Base-by-base conservation (phyloP, 1,140 invertebrate species). In the Hyles vespertilio region DNA sequence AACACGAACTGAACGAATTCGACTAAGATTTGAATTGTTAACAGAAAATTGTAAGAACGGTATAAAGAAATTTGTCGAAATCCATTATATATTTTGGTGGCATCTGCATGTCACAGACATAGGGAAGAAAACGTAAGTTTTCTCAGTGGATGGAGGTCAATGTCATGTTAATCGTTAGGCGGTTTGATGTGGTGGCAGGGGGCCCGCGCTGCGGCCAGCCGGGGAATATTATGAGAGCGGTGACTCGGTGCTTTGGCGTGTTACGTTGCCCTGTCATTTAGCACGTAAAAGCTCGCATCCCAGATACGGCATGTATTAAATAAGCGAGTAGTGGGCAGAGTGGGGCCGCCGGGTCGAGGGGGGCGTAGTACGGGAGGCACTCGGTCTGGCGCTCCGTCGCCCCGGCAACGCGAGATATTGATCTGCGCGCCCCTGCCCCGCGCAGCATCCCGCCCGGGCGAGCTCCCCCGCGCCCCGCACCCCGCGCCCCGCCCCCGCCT, bases 221-320 rank as follows among this genome's bases (percentile, higher is more conserved):
- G 63, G 61, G 43, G 62, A 64, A 59, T 56, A 69, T 75, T 73
- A 70, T 68, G 64, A 62, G 65, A 68, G 72, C 67, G 72, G 59
- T 74, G 74, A 72, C 70, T 79, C 60, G 61, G 58, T 71, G 68
- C 70, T 75, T 76, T 70, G 66, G 61, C 64, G 66, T 77, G 83
- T 81, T 84, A 85, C 77, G 70, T 59, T 80, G 76, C 71, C 72
- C 80, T 79, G 77, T 82, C 81, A 85, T 87, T 85, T 88, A 85
- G 79, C 72, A 78, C 70, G 76, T 87, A 86, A 88, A 86, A 84
- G 76, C 81, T 85, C 77, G 74, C 79, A 83, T 86, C 79, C 78
- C 75, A 81, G 81, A 87, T 84, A 83, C 82, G 75, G 74, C 76
- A 85, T 82, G 83, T 85, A 88, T 88, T 84, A 88, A 88, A 88